phyloP scores from a whole-genome alignment of 2,888 invertebrate genomes.

The Chironomus riparius region DNA sequence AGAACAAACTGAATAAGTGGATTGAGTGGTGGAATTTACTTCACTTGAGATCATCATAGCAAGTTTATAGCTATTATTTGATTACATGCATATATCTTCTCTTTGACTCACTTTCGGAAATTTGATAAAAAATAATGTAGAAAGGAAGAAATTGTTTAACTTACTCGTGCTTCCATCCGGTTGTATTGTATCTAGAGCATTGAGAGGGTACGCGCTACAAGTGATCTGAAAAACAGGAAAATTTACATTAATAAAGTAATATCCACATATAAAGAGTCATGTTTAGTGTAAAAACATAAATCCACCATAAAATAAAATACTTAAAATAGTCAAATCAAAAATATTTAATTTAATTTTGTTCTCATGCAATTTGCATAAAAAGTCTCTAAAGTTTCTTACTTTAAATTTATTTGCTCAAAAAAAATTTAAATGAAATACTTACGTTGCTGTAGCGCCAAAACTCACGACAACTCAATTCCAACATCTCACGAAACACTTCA shows the following conservation, averaged over 20 bases:
- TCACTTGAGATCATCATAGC: constrained; percentile 10
- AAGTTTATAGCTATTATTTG: constrained; percentile 13
- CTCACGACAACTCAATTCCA: constrained; percentile 88
- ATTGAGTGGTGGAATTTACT: background rate
- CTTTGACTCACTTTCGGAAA: background rate
- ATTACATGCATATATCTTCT: constrained; percentile 4
- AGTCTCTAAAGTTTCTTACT: too few species aligned
- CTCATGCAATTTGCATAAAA: too few species aligned
- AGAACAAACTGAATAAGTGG: background rate
- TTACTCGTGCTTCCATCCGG: constrained; percentile 93
- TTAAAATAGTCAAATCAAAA: too few species aligned
- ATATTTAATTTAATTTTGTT: too few species aligned
- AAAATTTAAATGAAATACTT: too few species aligned
- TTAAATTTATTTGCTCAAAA: too few species aligned
- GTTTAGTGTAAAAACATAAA: too few species aligned
- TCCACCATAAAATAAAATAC: too few species aligned
- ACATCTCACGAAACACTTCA: constrained; percentile 95
- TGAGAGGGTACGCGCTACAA: constrained; percentile 94
- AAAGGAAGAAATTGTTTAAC: constrained; percentile 32
- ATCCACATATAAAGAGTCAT: too few species aligned
- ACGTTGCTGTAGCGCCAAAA: constrained; percentile 99
- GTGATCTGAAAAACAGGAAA: too few species aligned
- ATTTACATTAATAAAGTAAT: too few species aligned
- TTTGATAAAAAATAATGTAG: background rate
- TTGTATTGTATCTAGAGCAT: constrained; percentile 88